Evolutionary conservation across 2,888 invertebrate genomes (phyloP), one percentile per base, ranked within the genome.

Genomic region (Agrypnus murinus): DNA sequence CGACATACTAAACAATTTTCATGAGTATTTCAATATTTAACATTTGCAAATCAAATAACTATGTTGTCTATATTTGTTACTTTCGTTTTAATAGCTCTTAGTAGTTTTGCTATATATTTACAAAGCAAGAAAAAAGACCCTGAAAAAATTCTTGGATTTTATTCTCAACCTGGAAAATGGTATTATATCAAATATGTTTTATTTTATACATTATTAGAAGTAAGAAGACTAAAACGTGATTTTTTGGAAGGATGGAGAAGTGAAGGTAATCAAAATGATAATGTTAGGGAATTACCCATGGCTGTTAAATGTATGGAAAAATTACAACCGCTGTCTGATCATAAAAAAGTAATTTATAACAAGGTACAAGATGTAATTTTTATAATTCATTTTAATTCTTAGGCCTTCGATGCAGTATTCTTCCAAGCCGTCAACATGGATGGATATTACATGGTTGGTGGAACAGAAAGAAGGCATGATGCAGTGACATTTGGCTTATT

Each of bases 381-480:
- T n/a, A n/a, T n/a, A n/a, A n/a, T n/a, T n/a, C n/a, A n/a, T n/a
- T n/a, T n/a, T n/a, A n/a, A n/a, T n/a, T 82, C 81, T 1, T 82
- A 92, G 91, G 92, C 92, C 1, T 93, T 93, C 73, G 94, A 95
- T 83, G 93, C 93, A 3, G 91, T 93, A 0, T 94, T 93, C 82
- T 92, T 94, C 83, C 92, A 93, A 84, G 92, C 90, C 0, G 89
- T 89, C 25, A 90, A 89, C 73, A 81, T 82, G 15, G 87, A 88
- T 10, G 94, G 93, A 0, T 86, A 89, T 40, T 93, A 91, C 78
- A 84, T 93, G 31, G 89, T 91, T 77, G 87, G 89, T 0, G 93
- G 93, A 0, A 88, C 89, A 74, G 92, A 93, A 80, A 83, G 92
- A n/a, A 86, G 92, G 3, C 89, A 90, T 0, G 84, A 90, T 74